A percentile compares a stretch with the other conserved stretches of the same genome.
Conservation (phyloP, 2,888 invertebrate species). For the Phania funesta region DNA sequence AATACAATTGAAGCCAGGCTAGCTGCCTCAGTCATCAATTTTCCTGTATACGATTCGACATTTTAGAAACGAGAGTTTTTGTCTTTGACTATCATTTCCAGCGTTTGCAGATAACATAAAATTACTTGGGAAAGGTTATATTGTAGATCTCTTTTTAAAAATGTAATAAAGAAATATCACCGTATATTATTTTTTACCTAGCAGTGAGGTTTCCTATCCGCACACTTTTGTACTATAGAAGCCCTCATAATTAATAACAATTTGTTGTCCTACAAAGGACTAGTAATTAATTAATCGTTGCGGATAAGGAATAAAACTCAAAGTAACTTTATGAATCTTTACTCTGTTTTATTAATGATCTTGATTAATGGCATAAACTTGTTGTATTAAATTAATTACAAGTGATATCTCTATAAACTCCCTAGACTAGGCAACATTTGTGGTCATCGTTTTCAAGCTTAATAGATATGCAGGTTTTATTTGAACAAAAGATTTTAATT, state of each 20-base stretch:
- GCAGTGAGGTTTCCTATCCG: no score
- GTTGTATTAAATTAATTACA: not conserved
- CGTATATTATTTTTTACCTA: no score
- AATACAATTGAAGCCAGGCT: no score
- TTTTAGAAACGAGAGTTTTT: no score
- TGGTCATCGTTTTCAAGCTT: not conserved
- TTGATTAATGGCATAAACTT: slow-evolving; percentile 28
- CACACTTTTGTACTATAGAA: not conserved
- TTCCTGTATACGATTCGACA: no score
- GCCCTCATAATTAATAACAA: slow-evolving; percentile 31
- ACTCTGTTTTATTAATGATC: slow-evolving; percentile 7
- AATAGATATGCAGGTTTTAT: no score
- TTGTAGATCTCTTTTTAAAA: no score
- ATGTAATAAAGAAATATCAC: no score
- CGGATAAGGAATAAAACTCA: not conserved
- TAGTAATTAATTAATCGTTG: slow-evolving; percentile 17
- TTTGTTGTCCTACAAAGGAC: not conserved
- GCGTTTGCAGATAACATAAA: no score
- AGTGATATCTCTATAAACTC: not conserved
- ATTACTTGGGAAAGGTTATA: no score
- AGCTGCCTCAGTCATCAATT: no score
- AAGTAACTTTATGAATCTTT: not conserved
- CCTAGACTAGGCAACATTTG: not conserved
- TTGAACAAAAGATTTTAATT: not conserved
- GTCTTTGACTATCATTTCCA: no score